Evolutionary conservation across 2,888 invertebrate species (phyloP).

Genomic region (Andrena haemorrhoa): DNA sequence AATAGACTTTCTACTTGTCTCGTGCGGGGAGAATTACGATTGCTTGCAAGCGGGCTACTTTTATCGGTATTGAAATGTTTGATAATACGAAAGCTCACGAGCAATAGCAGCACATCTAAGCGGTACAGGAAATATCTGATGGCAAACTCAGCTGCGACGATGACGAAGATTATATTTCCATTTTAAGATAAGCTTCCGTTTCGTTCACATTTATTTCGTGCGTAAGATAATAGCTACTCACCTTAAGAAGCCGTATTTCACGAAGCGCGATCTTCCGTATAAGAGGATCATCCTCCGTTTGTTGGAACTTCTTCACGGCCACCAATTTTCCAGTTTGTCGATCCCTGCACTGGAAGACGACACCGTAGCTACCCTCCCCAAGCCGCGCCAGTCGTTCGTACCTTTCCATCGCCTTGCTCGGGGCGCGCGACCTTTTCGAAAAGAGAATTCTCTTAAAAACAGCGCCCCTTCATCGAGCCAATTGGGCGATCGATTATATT

Average conservation of each 20-base stretch:
- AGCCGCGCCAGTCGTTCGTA: slow-evolving; percentile 97
- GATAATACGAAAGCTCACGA: too few relatives aligned
- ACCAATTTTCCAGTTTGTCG: slow-evolving; percentile 97
- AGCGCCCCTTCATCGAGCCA: not conserved
- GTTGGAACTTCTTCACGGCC: slow-evolving; percentile 98
- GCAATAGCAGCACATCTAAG: too few relatives aligned
- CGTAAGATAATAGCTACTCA: slow-evolving; percentile 80
- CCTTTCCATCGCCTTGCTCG: slow-evolving; percentile 95
- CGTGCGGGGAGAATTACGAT: too few relatives aligned
- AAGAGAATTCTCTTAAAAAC: slow-evolving; percentile 8
- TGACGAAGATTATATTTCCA: too few relatives aligned
- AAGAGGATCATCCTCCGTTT: slow-evolving; percentile 98
- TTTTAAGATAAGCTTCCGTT: not conserved
- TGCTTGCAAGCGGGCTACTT: too few relatives aligned
- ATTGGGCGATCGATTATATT: too few relatives aligned
- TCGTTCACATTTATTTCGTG: not conserved
- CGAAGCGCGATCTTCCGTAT: slow-evolving; percentile 98
- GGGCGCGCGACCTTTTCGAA: slow-evolving; percentile 90
- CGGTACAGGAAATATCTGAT: not conserved
- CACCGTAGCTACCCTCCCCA: slow-evolving; percentile 98
- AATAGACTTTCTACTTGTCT: too few relatives aligned
- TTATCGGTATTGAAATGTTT: too few relatives aligned
- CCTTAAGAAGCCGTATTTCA: slow-evolving; percentile 97
- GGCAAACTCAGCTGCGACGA: too few relatives aligned
- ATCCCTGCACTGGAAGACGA: slow-evolving; percentile 98